Percentiles rank a stretch among this genome's conserved stretches.
These are phyloP conservation scores for Equus przewalskii DNA, from an alignment of 2,113 vertebrate genomes.

Conservation along the genomic window DNA sequence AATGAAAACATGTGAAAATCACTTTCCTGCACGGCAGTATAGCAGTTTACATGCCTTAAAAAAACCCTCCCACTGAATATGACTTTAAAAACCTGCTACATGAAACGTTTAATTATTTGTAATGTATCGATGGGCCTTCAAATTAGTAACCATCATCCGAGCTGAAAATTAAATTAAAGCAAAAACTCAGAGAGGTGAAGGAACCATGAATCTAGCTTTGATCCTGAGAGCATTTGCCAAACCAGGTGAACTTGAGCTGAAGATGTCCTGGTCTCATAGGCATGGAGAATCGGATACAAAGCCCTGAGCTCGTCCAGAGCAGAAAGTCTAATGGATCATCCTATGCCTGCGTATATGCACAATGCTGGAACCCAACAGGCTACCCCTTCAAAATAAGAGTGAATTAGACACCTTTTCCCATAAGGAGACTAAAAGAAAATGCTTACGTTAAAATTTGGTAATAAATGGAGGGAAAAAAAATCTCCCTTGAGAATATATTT, in stretches of 20 bases:
- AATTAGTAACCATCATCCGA: constrained; percentile 35
- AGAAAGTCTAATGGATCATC: background rate
- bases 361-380: background rate
- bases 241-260: background rate
- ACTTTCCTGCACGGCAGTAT: background rate
- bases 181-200: constrained; percentile 48
- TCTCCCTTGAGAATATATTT: background rate
- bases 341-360: background rate
- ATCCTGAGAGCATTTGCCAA: constrained; percentile 26
- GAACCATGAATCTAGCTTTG: constrained; percentile 15
- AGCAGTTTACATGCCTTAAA: background rate
- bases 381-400: background rate
- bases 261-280: background rate
- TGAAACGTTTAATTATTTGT: constrained; percentile 42
- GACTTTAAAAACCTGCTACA: background rate
- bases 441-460: constrained; percentile 19
- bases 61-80: background rate
- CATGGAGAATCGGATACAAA: background rate
- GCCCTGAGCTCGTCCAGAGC: background rate
- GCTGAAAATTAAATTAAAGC: constrained; percentile 55
- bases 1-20: constrained; percentile 20
- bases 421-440: background rate
- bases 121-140: constrained; percentile 33
- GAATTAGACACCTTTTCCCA: background rate
- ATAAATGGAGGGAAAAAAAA: background rate